Conservation (phyloP, 2,797 vertebrate species). For the Rhynchotus rufescens region DNA sequence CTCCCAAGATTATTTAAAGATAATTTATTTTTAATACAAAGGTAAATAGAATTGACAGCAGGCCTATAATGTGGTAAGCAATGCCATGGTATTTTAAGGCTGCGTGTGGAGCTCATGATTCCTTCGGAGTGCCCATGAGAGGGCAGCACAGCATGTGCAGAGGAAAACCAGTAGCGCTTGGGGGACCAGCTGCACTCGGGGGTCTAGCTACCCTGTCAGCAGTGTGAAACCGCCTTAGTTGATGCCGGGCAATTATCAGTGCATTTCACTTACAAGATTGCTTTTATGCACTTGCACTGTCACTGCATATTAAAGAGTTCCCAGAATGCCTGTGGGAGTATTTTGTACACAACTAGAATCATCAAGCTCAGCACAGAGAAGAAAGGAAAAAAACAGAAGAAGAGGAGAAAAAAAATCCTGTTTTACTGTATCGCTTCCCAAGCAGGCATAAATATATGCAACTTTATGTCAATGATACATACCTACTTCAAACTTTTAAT, state of each 20-base stretch:
- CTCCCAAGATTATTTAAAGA: neutral
- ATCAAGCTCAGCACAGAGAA: neutral
- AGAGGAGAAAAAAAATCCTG: neutral
- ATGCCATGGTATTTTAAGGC: neutral
- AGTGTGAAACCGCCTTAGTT: neutral
- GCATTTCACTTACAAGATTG: rapidly evolving
- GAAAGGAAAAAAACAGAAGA: neutral
- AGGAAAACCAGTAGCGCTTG: neutral
- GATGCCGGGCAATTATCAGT: neutral
- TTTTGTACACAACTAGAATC: neutral
- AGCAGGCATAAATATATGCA: rapidly evolving
- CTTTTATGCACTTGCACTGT: rapidly evolving
- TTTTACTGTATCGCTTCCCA: neutral
- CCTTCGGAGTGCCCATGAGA: constrained; percentile 7
- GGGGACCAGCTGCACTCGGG: rapidly evolving
- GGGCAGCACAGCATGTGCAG: constrained; percentile 51
- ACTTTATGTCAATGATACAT: neutral
- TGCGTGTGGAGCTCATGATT: rapidly evolving
- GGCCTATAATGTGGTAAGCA: neutral
- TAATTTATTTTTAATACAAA: neutral
- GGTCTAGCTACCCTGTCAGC: rapidly evolving
- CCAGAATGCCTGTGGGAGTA: neutral
- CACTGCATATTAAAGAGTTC: neutral
- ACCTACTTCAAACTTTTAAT: neutral
- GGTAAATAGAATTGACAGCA: neutral